These are phyloP conservation scores for Eumerus sabulonum DNA, from an alignment of 2,888 invertebrate species.

Conservation along the genomic window DNA sequence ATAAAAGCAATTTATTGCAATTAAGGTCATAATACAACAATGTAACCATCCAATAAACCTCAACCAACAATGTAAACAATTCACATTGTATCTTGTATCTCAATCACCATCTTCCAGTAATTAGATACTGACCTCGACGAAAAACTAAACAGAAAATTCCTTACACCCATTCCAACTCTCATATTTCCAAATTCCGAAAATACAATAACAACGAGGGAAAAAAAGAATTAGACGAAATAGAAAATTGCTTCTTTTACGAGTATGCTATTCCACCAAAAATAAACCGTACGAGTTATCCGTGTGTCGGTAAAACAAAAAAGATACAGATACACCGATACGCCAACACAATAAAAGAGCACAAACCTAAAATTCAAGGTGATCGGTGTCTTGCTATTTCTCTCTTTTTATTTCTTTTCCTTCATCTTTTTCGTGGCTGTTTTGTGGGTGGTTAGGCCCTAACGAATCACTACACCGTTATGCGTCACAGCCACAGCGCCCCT, in stretches of 20 bases:
- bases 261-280: not conserved
- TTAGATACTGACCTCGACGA: conserved; percentile 60
- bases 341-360: conserved; percentile 25
- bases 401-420: too few species aligned
- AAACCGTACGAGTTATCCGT: not conserved
- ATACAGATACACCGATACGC: conserved; percentile 31
- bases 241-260: too few species aligned
- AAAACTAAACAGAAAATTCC: conserved; percentile 37
- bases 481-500: too few species aligned
- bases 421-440: not conserved
- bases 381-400: conserved; percentile 12
- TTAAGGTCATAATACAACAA: too few species aligned
- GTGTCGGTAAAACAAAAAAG: too few species aligned
- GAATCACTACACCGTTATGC: too few species aligned
- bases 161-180: conserved; percentile 70
- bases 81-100: not conserved
- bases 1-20: too few species aligned
- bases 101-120: conserved; percentile 50
- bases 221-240: too few species aligned
- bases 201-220: conserved; percentile 49
- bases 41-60: conserved; percentile 10
- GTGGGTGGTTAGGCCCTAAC: too few species aligned
- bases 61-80: conserved; percentile 30
- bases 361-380: conserved; percentile 62
- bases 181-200: conserved; percentile 75